Evolutionary conservation across 2,113 vertebrate species (phyloP), one percentile per base, ranked within the genome.

Genomic region (Podocnemis expansa): DNA sequence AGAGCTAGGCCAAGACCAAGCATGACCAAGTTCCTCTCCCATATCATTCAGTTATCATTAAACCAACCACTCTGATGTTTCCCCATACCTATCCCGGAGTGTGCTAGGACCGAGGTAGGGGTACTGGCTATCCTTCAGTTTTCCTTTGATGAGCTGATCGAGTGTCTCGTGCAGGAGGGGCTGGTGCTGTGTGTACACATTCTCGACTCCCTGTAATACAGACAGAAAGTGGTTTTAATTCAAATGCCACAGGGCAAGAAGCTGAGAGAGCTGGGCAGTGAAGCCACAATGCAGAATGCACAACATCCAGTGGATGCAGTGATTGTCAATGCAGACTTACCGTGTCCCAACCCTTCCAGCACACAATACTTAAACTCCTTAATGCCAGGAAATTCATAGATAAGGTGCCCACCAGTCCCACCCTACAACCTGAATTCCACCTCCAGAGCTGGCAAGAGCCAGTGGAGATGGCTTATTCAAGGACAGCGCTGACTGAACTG

Each of bases 131-230:
- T 99, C 99, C 95, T 98, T 99, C 83, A 99, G 98, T 38, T 98
- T 99, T 2, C 99, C 99, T 97, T 99, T 99, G 95, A 99, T 99
- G 96, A 99, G 99, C 95, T 99, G 99, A 89, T 99, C 99, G 87
- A 99, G 96, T 0, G 99, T 99, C 91, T 99, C 99, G 2, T 99
- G 98, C 1, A 99, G 98, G 54, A 99, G 98, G 14, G 99, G 99
- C 86, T 99, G 99, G 97, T 99, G 99, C 91, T 99, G 99, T 0
- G 99, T 99, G 90, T 99, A 99, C 5, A 99, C 99, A 0, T 99
- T 99, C 97, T 99, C 99, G 6, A 99, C 99, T 1, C 99, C 99
- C 99, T 99, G 87, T 1, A 2, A 51, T 2, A 78, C 1, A 86
- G 67, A 75, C 83, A 82, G 60, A 87, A 92, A 90, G 52, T 88